Evolutionary conservation across 2,888 invertebrate genomes (phyloP), one percentile per base, ranked within the genome.

Genomic region (Deroplatys truncata): DNA sequence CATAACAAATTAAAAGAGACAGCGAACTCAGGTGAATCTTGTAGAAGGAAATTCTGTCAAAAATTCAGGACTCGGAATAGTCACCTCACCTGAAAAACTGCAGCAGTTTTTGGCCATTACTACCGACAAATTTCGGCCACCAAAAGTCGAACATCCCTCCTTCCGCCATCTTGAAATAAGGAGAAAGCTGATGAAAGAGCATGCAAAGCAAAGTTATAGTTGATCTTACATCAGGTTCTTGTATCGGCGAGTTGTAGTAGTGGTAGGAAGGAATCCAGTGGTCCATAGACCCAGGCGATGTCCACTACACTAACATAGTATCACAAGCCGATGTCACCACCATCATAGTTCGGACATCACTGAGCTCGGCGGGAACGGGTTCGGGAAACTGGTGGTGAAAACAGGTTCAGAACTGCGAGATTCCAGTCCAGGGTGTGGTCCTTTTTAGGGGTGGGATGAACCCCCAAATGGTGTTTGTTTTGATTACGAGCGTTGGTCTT

Each of bases 231-330:
- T 72, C 56, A 72, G 56, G 56, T 72, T 72, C 56, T 72, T 29
- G 89, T 85, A 85, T 29, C 88, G 49, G 89, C 28, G 90, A 43
- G 43, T 72, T 84, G 43, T 89, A 35, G 90, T 85, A 85, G 89
- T 84, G 90, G 85, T 90, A 88, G 84, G 89, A 90, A n/a, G 90
- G 90, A 84, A 90, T 90, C 90, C 90, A 90, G 84, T 90, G 90
- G 89, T 90, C 90, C 90, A 90, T 90, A 72, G 56, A 43, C 88
- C 31, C 56, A 89, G 28, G 72, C 89, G 28, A 28, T 29, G 43
- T 82, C n/a, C 84, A 72, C 56, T 72, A 72, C 25, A 20, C 56
- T 20, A 72, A 16, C 56, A 72, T 72, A 20, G 4, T 25, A 72
- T 72, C 56, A 72, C 56, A 35, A 25, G 35, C 31, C 49, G 29